phyloP scores from a whole-genome alignment of 2,888 invertebrate species.

The Tholera decimalis region DNA sequence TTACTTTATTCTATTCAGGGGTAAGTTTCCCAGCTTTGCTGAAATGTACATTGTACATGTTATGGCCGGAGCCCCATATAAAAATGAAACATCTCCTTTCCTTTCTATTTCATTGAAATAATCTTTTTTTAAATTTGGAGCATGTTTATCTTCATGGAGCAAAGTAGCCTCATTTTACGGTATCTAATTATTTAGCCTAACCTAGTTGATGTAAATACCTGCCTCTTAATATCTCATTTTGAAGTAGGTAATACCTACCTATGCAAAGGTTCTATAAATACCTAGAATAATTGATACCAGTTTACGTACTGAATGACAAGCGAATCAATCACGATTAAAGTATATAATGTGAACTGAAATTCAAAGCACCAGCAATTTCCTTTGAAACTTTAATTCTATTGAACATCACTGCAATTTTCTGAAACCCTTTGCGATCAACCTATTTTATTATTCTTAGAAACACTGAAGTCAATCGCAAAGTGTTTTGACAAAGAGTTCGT shows the following conservation, averaged over 20 bases:
- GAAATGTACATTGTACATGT: too few relatives aligned
- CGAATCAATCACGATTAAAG: constrained; percentile 17
- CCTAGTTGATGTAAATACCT: not conserved
- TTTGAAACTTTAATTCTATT: constrained; percentile 58
- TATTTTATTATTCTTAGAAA: constrained; percentile 43
- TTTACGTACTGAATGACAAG: constrained; percentile 17
- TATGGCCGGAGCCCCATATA: too few relatives aligned
- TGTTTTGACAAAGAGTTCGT: constrained; percentile 50
- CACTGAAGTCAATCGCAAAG: constrained; percentile 33
- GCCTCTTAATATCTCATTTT: constrained; percentile 2
- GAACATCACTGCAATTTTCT: constrained; percentile 51
- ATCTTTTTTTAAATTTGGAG: too few relatives aligned
- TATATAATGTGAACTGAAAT: constrained; percentile 24
- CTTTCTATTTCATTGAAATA: too few relatives aligned
- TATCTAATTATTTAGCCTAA: too few relatives aligned
- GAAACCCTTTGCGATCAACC: constrained; percentile 28
- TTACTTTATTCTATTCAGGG: too few relatives aligned
- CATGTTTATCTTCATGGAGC: too few relatives aligned
- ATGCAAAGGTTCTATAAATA: constrained; percentile 14
- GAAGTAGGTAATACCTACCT: not conserved
- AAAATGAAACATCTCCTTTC: too few relatives aligned
- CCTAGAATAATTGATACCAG: constrained; percentile 3
- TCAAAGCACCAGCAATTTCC: constrained; percentile 57
- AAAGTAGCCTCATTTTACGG: too few relatives aligned
- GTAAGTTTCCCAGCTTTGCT: too few relatives aligned